These are phyloP conservation scores for Meiosimyza decipiens DNA, from an alignment of 2,888 invertebrate species.

Conservation along the genomic window DNA sequence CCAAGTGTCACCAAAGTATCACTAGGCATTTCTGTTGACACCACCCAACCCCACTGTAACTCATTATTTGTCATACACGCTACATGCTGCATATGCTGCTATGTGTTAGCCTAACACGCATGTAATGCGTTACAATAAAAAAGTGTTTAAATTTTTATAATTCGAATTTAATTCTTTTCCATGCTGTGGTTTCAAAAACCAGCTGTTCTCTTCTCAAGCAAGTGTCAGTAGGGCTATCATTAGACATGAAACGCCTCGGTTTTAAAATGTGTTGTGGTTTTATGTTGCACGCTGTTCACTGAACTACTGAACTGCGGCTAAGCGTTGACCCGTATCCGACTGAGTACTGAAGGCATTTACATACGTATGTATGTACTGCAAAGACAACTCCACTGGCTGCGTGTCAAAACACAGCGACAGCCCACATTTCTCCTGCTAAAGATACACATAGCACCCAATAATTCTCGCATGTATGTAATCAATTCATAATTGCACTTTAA, in stretches of 20 bases:
- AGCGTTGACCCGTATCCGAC: slow-evolving; percentile 46
- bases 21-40: no score
- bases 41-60: no score
- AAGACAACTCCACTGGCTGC: slow-evolving; percentile 52
- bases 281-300: slow-evolving; percentile 40
- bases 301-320: slow-evolving; percentile 46
- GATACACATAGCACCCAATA: slow-evolving; percentile 36
- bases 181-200: slow-evolving; percentile 15
- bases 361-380: slow-evolving; percentile 30
- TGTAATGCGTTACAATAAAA: no score
- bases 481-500: slow-evolving; percentile 48
- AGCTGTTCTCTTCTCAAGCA: slow-evolving; percentile 52
- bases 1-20: no score
- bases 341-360: slow-evolving; percentile 54
- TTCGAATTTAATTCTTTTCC: no score
- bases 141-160: no score
- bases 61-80: no score
- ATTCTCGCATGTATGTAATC: slow-evolving; percentile 45
- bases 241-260: slow-evolving; percentile 31
- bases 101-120: no score
- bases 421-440: neutral
- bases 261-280: slow-evolving; percentile 18
- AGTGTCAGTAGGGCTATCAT: slow-evolving; percentile 17
- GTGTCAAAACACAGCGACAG: slow-evolving; percentile 58
- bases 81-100: no score